Base-by-base conservation (phyloP, 2,113 vertebrate genomes). In the Xiphias gladius region DNA sequence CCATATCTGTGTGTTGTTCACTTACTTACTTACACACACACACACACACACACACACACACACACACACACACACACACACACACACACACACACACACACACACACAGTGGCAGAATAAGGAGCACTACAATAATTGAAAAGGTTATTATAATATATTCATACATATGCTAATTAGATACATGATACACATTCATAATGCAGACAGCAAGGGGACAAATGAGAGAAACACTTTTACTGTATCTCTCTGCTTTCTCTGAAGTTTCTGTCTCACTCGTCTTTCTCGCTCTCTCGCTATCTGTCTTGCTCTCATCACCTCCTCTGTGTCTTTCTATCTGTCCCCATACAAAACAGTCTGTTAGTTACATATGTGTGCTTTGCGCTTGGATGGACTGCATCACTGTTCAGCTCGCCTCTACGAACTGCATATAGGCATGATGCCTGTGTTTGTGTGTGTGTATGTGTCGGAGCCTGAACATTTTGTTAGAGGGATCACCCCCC, bases 141-240 rank as follows among this genome's bases (percentile, higher is more conserved):
- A 89, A 90, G 90, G 87, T 91, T 88, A 80, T 71, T 32, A 20
- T 73, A 76, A 86, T 70, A 84, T 76, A 80, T 69, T 81, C 73
- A 75, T 76, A 39, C 57, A 54, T 79, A 84, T 88, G 83, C 67
- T 84, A 86, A 91, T 89, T 58, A 75, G n/a, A 86, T 28, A 82
- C 63, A 62, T 68, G 50, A 55, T 55, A 75, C 62, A 87, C 77
- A 83, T 91, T 79, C 83, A 48, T 30, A 78, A 77, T 72, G 26
- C 48, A 57, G 71, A 77, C 52, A 82, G 73, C 70, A n/a, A 0
- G 0, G 72, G 4, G 55, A 72, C 70, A 80, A 79, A 73, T 5
- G 72, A 69, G 76, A 61, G 37, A 22, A 55, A 57, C 68, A 43
- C 30, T 65, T 13, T 52, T 13, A 54, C 52, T 65, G 52, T 20